phyloP scores from a whole-genome alignment of 2,113 vertebrate genomes.

The Rhynchomys soricoides region DNA sequence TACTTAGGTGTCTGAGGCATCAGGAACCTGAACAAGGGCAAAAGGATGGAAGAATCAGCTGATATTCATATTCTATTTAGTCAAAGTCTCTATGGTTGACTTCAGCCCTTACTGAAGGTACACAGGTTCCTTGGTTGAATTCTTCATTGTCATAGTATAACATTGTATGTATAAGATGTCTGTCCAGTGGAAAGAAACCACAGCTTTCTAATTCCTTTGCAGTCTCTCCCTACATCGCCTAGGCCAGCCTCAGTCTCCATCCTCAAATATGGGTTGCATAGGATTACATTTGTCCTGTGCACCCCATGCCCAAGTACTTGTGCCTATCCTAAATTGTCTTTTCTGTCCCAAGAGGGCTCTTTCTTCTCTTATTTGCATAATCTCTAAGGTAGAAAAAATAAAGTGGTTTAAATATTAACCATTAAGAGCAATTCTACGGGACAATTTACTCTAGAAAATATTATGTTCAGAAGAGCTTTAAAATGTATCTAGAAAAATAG shows the following conservation, averaged over 20 bases:
- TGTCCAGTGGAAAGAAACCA: not conserved
- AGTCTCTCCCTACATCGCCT: too few relatives aligned
- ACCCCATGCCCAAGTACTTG: not conserved
- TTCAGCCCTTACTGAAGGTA: accelerated
- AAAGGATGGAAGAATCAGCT: not conserved
- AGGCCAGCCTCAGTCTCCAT: not conserved
- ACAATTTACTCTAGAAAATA: not conserved
- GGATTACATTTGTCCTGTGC: not conserved
- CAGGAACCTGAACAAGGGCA: not conserved
- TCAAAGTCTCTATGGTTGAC: not conserved
- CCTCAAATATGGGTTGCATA: not conserved
- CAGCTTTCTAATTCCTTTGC: not conserved
- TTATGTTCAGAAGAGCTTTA: not conserved
- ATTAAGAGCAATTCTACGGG: not conserved
- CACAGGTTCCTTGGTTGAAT: accelerated
- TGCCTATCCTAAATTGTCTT: not conserved
- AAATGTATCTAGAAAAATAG: not conserved
- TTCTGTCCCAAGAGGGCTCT: not conserved
- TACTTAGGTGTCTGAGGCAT: not conserved
- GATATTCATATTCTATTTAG: not conserved
- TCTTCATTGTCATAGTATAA: not conserved
- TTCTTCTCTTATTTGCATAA: not conserved
- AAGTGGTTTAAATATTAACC: not conserved
- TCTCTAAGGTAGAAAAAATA: not conserved
- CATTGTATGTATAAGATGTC: too few relatives aligned